Evolutionary conservation across 2,888 invertebrate species (phyloP).

Genomic region (Aromia moschata): DNA sequence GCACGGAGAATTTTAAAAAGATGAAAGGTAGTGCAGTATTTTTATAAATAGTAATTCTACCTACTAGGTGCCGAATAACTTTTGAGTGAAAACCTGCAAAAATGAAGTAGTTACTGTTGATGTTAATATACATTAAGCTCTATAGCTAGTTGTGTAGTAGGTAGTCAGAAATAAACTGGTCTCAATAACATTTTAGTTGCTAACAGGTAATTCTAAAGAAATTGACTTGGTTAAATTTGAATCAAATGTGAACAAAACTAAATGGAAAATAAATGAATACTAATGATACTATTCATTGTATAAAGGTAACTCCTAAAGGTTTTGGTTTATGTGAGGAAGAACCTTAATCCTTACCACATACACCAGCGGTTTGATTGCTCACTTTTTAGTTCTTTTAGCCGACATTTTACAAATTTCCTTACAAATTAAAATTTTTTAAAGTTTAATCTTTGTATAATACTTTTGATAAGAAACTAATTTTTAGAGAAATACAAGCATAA

Average conservation of each 20-base stretch:
- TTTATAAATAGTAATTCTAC: neutral
- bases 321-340: too few species aligned
- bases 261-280: too few species aligned
- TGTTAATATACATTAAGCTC: neutral
- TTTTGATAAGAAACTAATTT: neutral
- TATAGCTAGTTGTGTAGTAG: neutral
- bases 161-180: neutral
- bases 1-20: constrained; percentile 16
- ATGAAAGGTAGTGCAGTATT: neutral
- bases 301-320: too few species aligned
- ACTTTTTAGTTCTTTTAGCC: too few species aligned
- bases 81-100: neutral
- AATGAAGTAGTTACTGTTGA: neutral
- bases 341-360: too few species aligned
- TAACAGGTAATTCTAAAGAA: too few species aligned
- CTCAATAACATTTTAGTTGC: neutral
- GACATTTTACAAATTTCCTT: too few species aligned
- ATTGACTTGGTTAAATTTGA: too few species aligned
- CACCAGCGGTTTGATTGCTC: too few species aligned
- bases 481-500: too few species aligned
- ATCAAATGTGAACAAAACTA: too few species aligned
- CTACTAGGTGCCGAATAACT: neutral
- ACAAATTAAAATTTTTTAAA: neutral
- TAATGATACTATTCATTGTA: too few species aligned
- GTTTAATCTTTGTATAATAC: neutral